Evolutionary conservation across 2,113 vertebrate species (phyloP).

Genomic region (Phyllostomus discolor): DNA sequence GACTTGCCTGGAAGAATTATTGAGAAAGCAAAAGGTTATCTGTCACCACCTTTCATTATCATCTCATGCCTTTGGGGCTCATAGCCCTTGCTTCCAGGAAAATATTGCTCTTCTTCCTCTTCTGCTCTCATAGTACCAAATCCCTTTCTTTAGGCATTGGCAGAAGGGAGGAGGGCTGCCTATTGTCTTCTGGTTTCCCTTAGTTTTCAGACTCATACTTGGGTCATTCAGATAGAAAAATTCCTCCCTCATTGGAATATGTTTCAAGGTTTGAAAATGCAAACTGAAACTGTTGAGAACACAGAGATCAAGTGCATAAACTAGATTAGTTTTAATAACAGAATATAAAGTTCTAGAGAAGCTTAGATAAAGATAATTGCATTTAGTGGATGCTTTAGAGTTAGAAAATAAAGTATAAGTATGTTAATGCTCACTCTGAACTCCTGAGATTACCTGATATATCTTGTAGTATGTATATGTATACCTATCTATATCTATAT

Average conservation of each 20-base stretch:
- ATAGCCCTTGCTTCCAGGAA: rapidly evolving
- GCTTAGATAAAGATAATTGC: not conserved
- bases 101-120: not conserved
- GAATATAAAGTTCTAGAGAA: not conserved
- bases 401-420: not conserved
- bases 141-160: rapidly evolving
- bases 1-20: not conserved
- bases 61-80: not conserved
- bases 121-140: not conserved
- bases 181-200: not conserved
- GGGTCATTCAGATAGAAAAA: not conserved
- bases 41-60: not conserved
- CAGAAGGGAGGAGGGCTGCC: no score
- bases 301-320: not conserved
- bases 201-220: not conserved
- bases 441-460: not conserved
- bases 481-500: not conserved
- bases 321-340: not conserved
- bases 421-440: not conserved
- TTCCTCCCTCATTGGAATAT: not conserved
- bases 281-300: not conserved
- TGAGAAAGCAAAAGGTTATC: not conserved
- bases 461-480: not conserved
- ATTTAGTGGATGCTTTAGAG: not conserved
- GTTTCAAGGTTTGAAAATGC: not conserved